Evolutionary conservation across 2,888 invertebrate genomes (phyloP), one percentile per base, ranked within the genome.

Genomic region (Therioaphis trifolii): DNA sequence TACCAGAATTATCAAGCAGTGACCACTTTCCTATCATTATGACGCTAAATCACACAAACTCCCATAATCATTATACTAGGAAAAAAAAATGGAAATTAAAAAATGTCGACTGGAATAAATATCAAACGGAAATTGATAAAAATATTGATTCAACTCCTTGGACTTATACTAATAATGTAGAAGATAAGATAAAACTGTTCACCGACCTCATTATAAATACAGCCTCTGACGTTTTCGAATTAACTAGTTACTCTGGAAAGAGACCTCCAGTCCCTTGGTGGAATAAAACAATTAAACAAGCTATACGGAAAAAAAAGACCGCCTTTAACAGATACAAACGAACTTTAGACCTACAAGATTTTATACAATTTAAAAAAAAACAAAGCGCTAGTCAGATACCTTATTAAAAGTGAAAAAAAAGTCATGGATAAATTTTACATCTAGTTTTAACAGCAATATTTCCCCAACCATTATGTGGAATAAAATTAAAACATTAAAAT

Each of bases 1-100:
- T 69, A 69, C 43, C 69, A 71, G 49, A 71, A 71, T 49, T 71
- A 71, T 71, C 71, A 49, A 49, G 49, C 15, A 71, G 71, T 27
- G 63, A 63, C 27, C 29, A 63, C 12, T 63, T 63, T 63, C 63
- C 63, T 27, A 63, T 63, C 27, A 63, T 63, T 27, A 63, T 63
- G 63, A 63, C 63, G 27, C 63, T 63, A 5, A 63, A 63, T 63
- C 27, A 63, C 27, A 63, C 63, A 63, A 63, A 63, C 63, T 63
- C 63, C 27, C 63, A 63, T 27, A 27, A 63, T 63, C 63, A 63
- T 35, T 35, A 35, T n/a, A 35, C 35, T 35, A n/a, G 35, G 7
- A 35, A 35, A 35, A 35, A 35, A 35, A 35, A 35, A 35, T 35
- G 35, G 35, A 35, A 5, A 35, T 35, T 35, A 35, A 35, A 35